Conservation (phyloP, 2,888 invertebrate species). For the Actias luna region DNA sequence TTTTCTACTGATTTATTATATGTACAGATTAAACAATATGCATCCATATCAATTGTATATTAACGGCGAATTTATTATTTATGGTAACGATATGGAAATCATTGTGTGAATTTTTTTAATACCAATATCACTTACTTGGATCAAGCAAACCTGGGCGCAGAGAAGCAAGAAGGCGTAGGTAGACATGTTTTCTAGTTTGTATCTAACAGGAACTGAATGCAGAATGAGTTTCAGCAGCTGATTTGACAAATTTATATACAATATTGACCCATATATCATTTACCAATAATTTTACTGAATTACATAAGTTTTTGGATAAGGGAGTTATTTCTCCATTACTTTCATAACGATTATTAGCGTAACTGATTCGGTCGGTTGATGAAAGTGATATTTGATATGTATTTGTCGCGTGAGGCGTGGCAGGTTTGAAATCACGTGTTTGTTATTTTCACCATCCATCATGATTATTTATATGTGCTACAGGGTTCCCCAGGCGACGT, state of each 20-base stretch:
- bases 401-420: too few species aligned
- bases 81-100: too few species aligned
- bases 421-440: too few species aligned
- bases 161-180: constrained; percentile 39
- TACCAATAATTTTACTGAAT: background rate
- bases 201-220: background rate
- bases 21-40: too few species aligned
- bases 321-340: background rate
- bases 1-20: too few species aligned
- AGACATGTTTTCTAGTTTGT: constrained; percentile 31
- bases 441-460: too few species aligned
- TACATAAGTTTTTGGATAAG: background rate
- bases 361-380: background rate
- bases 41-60: too few species aligned
- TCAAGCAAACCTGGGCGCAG: constrained; percentile 43
- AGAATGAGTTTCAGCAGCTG: background rate
- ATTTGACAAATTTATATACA: background rate
- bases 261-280: background rate
- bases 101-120: too few species aligned
- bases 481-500: too few species aligned
- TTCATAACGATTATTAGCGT: background rate
- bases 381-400: background rate
- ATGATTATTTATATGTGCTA: too few species aligned
- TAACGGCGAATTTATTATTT: too few species aligned
- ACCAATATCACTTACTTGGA: constrained; percentile 37